Evolutionary conservation across 1,140 invertebrate species (phyloP).

Genomic region (Heterodera schachtii): DNA sequence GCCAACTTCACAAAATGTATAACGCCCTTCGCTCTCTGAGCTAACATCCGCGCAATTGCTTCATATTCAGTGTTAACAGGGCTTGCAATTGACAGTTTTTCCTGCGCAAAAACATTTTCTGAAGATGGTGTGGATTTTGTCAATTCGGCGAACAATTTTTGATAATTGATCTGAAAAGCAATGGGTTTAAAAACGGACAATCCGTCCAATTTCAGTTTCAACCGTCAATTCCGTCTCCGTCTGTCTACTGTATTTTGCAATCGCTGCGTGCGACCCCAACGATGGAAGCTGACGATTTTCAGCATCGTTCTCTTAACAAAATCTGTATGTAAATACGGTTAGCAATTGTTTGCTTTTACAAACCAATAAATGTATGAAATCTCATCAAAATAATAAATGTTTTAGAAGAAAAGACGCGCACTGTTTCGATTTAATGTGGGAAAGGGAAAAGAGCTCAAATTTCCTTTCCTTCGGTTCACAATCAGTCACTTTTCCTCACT

Average conservation of each 20-base stretch:
- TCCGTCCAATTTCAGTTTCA: too few species aligned
- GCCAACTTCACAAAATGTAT: slow-evolving; percentile 77
- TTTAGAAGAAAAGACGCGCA: too few species aligned
- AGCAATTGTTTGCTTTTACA: not conserved
- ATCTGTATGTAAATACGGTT: slow-evolving; percentile 30
- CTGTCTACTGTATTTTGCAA: slow-evolving; percentile 44
- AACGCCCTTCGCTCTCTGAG: slow-evolving; percentile 66
- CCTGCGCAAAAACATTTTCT: slow-evolving; percentile 19
- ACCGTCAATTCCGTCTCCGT: slow-evolving; percentile 45
- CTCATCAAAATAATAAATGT: too few species aligned
- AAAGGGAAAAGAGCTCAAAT: too few species aligned
- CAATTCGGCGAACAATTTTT: slow-evolving; percentile 5
- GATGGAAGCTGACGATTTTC: slow-evolving; percentile 36
- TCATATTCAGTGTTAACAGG: not conserved
- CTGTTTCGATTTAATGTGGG: too few species aligned
- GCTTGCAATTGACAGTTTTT: not conserved
- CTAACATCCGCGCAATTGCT: not conserved
- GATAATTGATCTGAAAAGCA: slow-evolving; percentile 17
- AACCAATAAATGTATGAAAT: too few species aligned
- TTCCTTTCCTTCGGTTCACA: too few species aligned
- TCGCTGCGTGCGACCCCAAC: slow-evolving; percentile 16
- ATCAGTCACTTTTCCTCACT: too few species aligned
- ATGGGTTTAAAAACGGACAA: slow-evolving; percentile 4
- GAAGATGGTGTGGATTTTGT: not conserved
- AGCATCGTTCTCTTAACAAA: slow-evolving; percentile 43